Evolutionary conservation across 2,797 vertebrate genomes (phyloP).

Genomic region (Gymnoscopelus microlampas): DNA sequence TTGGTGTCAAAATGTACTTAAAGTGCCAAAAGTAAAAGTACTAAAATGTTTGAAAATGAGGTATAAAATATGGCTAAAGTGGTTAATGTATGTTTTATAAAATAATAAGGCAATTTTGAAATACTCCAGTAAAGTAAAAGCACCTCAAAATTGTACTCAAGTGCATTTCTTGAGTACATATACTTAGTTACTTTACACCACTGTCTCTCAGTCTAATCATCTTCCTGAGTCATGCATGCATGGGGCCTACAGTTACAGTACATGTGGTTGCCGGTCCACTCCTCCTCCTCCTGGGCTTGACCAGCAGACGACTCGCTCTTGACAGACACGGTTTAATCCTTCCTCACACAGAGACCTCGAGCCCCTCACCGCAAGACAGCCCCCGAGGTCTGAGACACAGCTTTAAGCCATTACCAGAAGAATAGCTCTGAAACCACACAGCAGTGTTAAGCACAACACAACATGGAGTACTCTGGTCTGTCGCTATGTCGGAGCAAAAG

Average conservation of each 20-base stretch:
- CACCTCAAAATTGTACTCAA: too few relatives aligned
- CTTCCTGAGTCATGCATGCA: slow-evolving; percentile 17
- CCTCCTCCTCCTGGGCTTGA: slow-evolving; percentile 23
- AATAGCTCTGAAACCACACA: slow-evolving; percentile 70
- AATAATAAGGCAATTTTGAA: too few relatives aligned
- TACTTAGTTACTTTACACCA: too few relatives aligned
- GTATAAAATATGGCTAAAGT: too few relatives aligned
- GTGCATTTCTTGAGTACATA: too few relatives aligned
- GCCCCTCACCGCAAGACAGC: slow-evolving; percentile 41
- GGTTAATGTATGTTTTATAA: too few relatives aligned
- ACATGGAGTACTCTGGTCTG: slow-evolving; percentile 26
- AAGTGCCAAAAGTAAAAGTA: too few relatives aligned
- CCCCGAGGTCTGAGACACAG: slow-evolving; percentile 48
- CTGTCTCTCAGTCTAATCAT: neutral
- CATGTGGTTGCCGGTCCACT: slow-evolving; percentile 20
- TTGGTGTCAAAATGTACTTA: too few relatives aligned
- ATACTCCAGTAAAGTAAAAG: too few relatives aligned
- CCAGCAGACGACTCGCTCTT: slow-evolving; percentile 49
- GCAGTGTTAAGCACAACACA: slow-evolving; percentile 52
- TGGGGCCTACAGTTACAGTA: neutral
- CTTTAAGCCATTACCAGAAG: slow-evolving; percentile 74
- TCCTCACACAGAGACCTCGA: slow-evolving; percentile 45
- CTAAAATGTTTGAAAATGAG: too few relatives aligned
- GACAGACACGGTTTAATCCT: slow-evolving; percentile 33
- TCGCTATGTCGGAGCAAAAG: slow-evolving; percentile 34